phyloP scores from a whole-genome alignment of 2,888 invertebrate species.

The Corythucha ciliata region DNA sequence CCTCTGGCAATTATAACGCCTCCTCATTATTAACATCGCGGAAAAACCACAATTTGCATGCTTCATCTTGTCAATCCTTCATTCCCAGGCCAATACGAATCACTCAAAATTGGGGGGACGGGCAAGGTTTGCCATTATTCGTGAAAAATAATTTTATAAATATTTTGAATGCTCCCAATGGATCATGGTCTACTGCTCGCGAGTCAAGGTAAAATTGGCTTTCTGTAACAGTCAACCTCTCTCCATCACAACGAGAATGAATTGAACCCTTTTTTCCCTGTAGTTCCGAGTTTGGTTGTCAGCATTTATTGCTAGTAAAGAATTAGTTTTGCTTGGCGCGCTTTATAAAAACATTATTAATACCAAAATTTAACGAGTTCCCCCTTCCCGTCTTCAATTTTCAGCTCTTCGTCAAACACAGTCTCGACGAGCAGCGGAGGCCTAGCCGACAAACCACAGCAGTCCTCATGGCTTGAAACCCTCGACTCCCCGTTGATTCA shows the following conservation, averaged over 20 bases:
- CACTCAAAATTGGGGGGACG: too few relatives aligned
- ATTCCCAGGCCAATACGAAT: too few relatives aligned
- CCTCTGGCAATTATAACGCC: too few relatives aligned
- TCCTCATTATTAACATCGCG: too few relatives aligned
- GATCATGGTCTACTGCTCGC: constrained; percentile 29
- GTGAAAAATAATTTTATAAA: constrained; percentile 9
- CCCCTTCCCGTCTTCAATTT: constrained; percentile 36
- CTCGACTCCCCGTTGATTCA: constrained; percentile 88
- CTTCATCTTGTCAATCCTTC: too few relatives aligned
- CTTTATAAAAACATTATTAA: not conserved
- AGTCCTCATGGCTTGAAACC: constrained; percentile 68
- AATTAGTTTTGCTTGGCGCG: constrained; percentile 1
- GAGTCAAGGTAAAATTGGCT: constrained; percentile 31
- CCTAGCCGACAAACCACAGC: constrained; percentile 45
- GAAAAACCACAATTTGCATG: too few relatives aligned
- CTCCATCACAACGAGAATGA: too few relatives aligned
- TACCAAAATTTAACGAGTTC: too few relatives aligned
- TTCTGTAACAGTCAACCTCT: too few relatives aligned
- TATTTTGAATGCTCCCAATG: constrained; percentile 29
- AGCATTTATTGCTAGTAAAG: not conserved
- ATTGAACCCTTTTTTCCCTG: constrained; percentile 1
- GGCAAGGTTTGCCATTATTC: too few relatives aligned
- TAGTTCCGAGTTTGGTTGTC: not conserved
- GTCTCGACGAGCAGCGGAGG: constrained; percentile 50
- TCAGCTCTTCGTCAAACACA: constrained; percentile 51